A percentile compares a stretch with the other conserved stretches of the same genome.
Conservation (phyloP, 1,140 invertebrate species). For the Lineus longissimus region DNA sequence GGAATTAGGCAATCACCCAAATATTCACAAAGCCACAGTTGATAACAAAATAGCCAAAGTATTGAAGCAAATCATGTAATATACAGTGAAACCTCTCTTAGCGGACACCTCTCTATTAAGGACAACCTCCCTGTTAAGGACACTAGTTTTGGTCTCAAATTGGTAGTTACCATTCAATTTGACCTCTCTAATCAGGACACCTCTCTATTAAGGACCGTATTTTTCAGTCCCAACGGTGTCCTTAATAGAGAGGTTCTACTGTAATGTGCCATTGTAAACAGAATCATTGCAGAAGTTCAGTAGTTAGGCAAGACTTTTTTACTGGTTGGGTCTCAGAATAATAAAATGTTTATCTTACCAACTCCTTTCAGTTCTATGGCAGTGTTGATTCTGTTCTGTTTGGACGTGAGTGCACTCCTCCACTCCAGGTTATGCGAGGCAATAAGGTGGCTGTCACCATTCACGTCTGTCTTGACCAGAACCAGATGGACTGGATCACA, state of each 20-base stretch:
- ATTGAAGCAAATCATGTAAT: no score
- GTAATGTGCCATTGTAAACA: not conserved
- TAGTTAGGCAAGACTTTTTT: not conserved
- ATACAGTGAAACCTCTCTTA: not conserved
- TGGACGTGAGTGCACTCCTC: slow-evolving; percentile 41
- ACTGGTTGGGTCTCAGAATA: no score
- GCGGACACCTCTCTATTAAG: no score
- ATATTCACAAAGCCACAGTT: no score
- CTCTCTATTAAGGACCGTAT: no score
- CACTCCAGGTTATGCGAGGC: slow-evolving; percentile 52
- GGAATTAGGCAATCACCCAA: not conserved
- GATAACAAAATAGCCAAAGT: no score
- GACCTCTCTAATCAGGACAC: no score
- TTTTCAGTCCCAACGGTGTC: no score
- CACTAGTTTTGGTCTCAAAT: no score
- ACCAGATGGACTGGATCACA: slow-evolving; percentile 49
- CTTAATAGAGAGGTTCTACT: no score
- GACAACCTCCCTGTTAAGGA: no score
- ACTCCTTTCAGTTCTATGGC: slow-evolving; percentile 48
- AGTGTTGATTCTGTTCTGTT: slow-evolving; percentile 29
- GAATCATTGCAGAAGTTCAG: not conserved
- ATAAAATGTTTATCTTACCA: slow-evolving; percentile 35
- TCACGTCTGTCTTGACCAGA: slow-evolving; percentile 43
- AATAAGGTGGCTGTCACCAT: slow-evolving; percentile 47
- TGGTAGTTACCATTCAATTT: no score